Percentiles rank a stretch among this genome's conserved stretches.
These are phyloP conservation scores for Calidris pugnax DNA, from an alignment of 2,113 vertebrate species.

Conservation along the genomic window DNA sequence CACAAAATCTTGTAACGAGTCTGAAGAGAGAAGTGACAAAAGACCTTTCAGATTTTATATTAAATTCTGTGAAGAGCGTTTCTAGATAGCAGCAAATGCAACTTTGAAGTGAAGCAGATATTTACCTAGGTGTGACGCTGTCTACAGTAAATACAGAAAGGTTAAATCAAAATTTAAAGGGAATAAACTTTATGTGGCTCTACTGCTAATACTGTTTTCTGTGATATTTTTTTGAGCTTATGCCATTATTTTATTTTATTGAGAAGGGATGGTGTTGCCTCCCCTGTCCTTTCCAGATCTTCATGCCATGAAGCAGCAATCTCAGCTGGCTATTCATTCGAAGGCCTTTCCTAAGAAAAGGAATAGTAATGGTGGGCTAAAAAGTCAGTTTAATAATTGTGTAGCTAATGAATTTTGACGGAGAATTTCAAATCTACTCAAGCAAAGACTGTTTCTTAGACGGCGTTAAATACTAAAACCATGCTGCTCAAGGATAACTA, in stretches of 20 bases:
- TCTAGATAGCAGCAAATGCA: not conserved
- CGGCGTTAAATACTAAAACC: not conserved
- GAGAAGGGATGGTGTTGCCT: not conserved
- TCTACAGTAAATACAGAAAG: not conserved
- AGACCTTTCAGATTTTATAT: not conserved
- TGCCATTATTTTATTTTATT: not conserved
- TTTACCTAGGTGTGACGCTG: not conserved
- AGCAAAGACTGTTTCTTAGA: not conserved
- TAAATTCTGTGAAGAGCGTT: not conserved
- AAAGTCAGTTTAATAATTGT: not conserved
- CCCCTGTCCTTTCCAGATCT: not conserved
- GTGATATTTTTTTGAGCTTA: not conserved
- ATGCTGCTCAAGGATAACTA: not conserved
- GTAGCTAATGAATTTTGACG: not conserved
- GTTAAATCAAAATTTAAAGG: not conserved
- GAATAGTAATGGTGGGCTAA: fast-evolving
- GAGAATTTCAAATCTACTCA: not conserved
- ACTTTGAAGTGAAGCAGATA: not conserved
- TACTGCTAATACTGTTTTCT: not conserved
- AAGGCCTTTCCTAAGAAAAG: not conserved
- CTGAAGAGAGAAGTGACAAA: not conserved
- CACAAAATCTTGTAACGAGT: not conserved
- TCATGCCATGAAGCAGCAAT: not conserved
- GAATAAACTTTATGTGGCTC: not conserved
- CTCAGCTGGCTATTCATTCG: not conserved